Evolutionary conservation across 2,113 vertebrate species (phyloP), one percentile per base, ranked within the genome.

Genomic region (Dipodomys spectabilis): DNA sequence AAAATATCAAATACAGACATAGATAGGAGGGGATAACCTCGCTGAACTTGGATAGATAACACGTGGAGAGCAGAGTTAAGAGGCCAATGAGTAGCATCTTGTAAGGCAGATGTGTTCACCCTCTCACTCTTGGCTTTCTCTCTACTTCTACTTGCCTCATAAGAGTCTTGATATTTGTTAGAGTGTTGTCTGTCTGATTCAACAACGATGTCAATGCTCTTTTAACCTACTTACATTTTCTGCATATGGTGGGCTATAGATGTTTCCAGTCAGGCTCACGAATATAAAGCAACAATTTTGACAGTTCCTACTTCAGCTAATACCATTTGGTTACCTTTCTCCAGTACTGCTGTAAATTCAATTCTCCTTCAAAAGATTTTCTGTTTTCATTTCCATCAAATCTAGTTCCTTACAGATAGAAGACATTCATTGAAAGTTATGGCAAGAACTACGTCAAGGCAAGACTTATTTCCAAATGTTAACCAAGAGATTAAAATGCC

Each of bases 201-300:
- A 90, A 32, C 28, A 86, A 60, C 30, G 45, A 86, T 45, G 49
- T 44, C 64, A 45, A 44, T 65, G 2, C 5, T 75, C 60, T 78
- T 64, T 67, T 89, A 94, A 77, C 5, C 7, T 72, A 89, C 77
- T 91, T 89, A 53, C 18, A 74, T 75, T 53, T 78, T 91, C 60
- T 35, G 8, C 2, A 5, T 67, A 2, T 5, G 82, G 5, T 27
- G 9, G 3, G 16, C 5, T 44, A 0, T 62, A 91, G 93, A 84
- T 6, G 1, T 78, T 19, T 81, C 91, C 18, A 64, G 23, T n/a
- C n/a, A 10, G 10, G 8, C n/a, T 95, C 27, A 62, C 10, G 65
- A 72, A 68, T 77, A 69, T 23, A 13, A 67, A 3, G 69, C 81
- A 65, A 23, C 0, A 0, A 49, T 53, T 30, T 60, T 4, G 19